Base-by-base conservation (phyloP, 2,888 invertebrate genomes). In the Zygaena filipendulae region DNA sequence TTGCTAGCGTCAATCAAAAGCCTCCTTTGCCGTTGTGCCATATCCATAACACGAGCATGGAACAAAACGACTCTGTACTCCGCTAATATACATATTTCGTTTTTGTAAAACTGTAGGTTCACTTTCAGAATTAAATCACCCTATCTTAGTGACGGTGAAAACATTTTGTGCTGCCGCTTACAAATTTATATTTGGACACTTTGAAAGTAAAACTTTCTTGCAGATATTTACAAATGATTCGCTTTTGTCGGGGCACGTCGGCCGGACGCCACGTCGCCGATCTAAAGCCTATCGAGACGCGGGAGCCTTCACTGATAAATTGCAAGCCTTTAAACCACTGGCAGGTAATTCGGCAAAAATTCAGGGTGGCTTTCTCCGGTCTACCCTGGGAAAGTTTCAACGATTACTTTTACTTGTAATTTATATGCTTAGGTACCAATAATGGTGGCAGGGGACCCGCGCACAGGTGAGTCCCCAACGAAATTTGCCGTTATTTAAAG, bases 271-370 rank as follows among this genome's bases (percentile, higher is more conserved):
- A 53, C 55, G 51, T 43, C 46, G 52, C 48, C 49, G 48, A 35
- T 40, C 41, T 44, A 38, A 41, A 50, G 58, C 57, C 59, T 60
- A 66, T 64, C 58, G 54, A 58, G 58, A 26, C 50, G 52, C 53
- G 51, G 42, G 53, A 53, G 53, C 56, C 58, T 53, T 47, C 53
- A 43, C 77, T 83, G 83, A 84, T 83, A 84, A 83, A 84, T 84
- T 82, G 80, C 81, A 68, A 68, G 77, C 74, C 79, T 82, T 81
- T 77, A 72, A 79, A 77, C 72, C 75, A 67, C 74, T 82, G 83
- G 82, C 83, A 83, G 82, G 82, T 83, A 83, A 83, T 83, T 72
- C 68, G 60, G 64, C 61, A 63, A 61, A 68, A 74, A 71, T 72
- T 74, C 61, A 63, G 53, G 52, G 57, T 60, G 54, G 55, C n/a